These are phyloP conservation scores for Hybos culiciformis DNA, from an alignment of 2,888 invertebrate species.

Conservation along the genomic window DNA sequence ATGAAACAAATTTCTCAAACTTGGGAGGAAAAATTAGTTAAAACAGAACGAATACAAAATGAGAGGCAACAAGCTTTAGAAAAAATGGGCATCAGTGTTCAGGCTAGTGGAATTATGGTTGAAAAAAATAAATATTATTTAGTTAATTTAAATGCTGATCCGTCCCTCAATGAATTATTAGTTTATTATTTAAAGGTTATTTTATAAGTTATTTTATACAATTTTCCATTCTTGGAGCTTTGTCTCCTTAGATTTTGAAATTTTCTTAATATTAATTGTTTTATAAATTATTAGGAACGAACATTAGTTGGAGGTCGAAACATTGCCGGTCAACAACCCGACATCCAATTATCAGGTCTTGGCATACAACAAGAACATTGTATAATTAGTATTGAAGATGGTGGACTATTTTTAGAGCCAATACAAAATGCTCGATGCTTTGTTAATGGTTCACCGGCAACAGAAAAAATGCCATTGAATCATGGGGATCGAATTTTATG, in stretches of 20 bases:
- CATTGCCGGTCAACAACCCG: conserved; percentile 48
- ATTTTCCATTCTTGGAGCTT: too few relatives aligned
- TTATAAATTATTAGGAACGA: conserved; percentile 48
- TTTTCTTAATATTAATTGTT: conserved; percentile 4
- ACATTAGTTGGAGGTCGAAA: conserved; percentile 77
- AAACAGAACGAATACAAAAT: conserved; percentile 82
- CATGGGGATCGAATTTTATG: conserved; percentile 94
- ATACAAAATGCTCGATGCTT: conserved; percentile 80
- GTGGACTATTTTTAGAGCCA: conserved; percentile 73
- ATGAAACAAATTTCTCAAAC: conserved; percentile 96
- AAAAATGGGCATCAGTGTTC: conserved; percentile 97
- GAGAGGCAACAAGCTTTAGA: conserved; percentile 93
- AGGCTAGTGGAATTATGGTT: conserved; percentile 96
- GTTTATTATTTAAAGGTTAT: conserved; percentile 92
- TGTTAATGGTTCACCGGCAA: conserved; percentile 84
- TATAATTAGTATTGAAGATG: conserved; percentile 66
- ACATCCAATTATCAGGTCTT: conserved; percentile 89
- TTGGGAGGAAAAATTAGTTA: conserved; percentile 96
- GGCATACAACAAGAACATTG: conserved; percentile 94
- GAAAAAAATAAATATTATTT: conserved; percentile 96
- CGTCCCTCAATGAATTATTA: conserved; percentile 90
- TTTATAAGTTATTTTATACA: background rate
- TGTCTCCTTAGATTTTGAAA: too few relatives aligned
- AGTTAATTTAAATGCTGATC: conserved; percentile 97
- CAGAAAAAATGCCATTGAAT: conserved; percentile 60